phyloP scores from a whole-genome alignment of 2,888 invertebrate species.

The Synanthedon myopaeformis region DNA sequence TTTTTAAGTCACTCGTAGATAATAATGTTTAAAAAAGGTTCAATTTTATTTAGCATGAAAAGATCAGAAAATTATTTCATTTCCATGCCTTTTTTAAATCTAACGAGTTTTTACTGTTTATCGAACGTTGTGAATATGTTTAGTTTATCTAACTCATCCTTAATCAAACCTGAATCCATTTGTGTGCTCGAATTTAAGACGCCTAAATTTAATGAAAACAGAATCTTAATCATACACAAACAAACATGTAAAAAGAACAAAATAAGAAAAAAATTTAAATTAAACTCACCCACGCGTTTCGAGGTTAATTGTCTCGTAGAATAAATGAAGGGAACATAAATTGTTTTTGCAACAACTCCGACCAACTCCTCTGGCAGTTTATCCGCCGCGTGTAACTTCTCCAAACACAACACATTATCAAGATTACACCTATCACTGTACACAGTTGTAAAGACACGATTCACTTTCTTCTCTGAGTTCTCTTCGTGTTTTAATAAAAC shows the following conservation, averaged over 20 bases:
- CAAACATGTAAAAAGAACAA: not conserved
- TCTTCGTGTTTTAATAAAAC: constrained; percentile 36
- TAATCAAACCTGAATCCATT: too few relatives aligned
- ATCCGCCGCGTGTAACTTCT: constrained; percentile 64
- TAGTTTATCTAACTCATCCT: too few relatives aligned
- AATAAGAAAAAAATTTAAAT: constrained; percentile 1
- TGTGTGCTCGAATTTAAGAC: too few relatives aligned
- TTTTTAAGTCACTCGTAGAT: too few relatives aligned
- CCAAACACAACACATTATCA: constrained; percentile 67
- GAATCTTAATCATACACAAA: too few relatives aligned
- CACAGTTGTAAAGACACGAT: constrained; percentile 51
- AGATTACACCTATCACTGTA: constrained; percentile 51
- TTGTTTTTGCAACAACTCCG: constrained; percentile 58
- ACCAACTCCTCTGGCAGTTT: constrained; percentile 65
- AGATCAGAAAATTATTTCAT: too few relatives aligned
- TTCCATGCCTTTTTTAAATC: too few relatives aligned
- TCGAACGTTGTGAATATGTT: too few relatives aligned
- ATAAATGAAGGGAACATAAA: constrained; percentile 79
- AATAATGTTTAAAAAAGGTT: too few relatives aligned
- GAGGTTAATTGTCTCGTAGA: constrained; percentile 55
- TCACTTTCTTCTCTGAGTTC: constrained; percentile 18
- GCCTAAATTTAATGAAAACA: too few relatives aligned
- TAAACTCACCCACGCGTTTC: constrained; percentile 56
- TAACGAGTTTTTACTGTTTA: too few relatives aligned
- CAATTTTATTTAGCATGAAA: too few relatives aligned